phyloP scores from a whole-genome alignment of 2,888 invertebrate genomes.

The Leucophora obtusa region DNA sequence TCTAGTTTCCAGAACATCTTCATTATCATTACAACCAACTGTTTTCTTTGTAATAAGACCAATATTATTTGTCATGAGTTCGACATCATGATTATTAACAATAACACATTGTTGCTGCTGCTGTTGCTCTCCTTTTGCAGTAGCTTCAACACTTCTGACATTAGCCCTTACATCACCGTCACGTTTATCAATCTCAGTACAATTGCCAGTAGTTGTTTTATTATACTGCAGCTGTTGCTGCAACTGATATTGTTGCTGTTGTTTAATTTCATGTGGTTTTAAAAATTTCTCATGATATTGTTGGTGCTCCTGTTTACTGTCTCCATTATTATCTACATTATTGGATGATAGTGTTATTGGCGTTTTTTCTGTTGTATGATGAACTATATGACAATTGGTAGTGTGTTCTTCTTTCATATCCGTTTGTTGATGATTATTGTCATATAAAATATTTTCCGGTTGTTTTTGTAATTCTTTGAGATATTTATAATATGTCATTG shows the following conservation, averaged over 20 bases:
- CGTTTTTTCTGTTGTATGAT: neutral
- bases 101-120: constrained; percentile 20
- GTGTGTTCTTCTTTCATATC: constrained; percentile 40
- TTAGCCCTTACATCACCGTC: constrained; percentile 25
- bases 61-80: constrained; percentile 6
- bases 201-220: constrained; percentile 18
- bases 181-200: constrained; percentile 48
- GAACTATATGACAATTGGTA: constrained; percentile 13
- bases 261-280: constrained; percentile 26
- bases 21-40: constrained; percentile 11
- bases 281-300: constrained; percentile 25
- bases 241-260: constrained; percentile 19
- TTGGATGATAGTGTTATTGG: neutral
- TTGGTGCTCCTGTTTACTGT: constrained; percentile 24
- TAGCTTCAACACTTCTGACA: constrained; percentile 24
- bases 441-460: constrained; percentile 32
- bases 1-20: constrained; percentile 22
- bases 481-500: constrained; percentile 39
- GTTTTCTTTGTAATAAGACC: neutral
- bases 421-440: constrained; percentile 41
- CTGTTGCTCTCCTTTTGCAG: neutral
- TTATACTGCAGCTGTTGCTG: constrained; percentile 23
- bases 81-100: constrained; percentile 35
- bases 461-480: constrained; percentile 25
- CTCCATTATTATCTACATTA: constrained; percentile 26